phyloP scores from a whole-genome alignment of 2,888 invertebrate species.

The Baccha elongata region DNA sequence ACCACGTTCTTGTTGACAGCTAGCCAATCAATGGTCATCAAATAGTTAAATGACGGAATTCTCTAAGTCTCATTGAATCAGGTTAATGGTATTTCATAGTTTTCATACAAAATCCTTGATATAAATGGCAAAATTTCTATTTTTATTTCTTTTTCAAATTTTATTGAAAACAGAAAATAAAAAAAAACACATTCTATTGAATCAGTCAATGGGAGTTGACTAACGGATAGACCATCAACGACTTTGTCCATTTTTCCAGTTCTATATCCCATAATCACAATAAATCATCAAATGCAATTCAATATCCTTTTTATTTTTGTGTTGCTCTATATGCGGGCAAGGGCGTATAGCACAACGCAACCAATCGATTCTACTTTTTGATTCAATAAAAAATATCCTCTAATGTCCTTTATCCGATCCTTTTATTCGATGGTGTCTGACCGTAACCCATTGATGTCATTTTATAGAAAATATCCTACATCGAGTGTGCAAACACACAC shows the following conservation, averaged over 20 bases:
- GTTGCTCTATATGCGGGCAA: neutral
- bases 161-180: no score
- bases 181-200: no score
- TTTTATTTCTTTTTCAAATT: no score
- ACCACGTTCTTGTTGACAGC: no score
- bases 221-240: slow-evolving; percentile 5
- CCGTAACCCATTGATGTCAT: slow-evolving; percentile 68
- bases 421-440: slow-evolving; percentile 67
- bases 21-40: no score
- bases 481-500: neutral
- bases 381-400: slow-evolving; percentile 67
- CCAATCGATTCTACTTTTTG: slow-evolving; percentile 50
- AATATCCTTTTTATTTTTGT: slow-evolving; percentile 50
- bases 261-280: slow-evolving; percentile 52
- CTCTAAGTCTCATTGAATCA: no score
- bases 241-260: slow-evolving; percentile 3
- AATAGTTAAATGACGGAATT: no score
- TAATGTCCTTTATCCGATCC: slow-evolving; percentile 65
- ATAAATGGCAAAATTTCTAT: no score
- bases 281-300: slow-evolving; percentile 67
- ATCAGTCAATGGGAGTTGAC: slow-evolving; percentile 13
- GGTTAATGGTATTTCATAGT: no score
- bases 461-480: slow-evolving; percentile 42
- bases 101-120: no score
- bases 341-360: neutral